Percentiles rank a stretch among this genome's conserved stretches.
phyloP scores from a whole-genome alignment of 2,888 invertebrate genomes.

The Apotomis capreana region DNA sequence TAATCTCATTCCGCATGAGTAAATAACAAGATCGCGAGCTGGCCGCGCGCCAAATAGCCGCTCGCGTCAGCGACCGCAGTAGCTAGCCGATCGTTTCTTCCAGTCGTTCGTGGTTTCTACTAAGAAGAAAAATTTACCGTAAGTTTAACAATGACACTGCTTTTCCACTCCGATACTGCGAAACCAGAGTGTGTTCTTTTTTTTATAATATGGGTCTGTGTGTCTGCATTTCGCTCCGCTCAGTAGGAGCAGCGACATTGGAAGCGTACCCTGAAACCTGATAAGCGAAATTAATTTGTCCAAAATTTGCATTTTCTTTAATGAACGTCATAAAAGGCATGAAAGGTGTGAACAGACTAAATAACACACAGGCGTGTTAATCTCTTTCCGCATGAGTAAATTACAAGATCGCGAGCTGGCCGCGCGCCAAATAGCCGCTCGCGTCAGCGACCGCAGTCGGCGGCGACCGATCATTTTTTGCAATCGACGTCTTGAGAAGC shows the following conservation, averaged over 20 bases:
- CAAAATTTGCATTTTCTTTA: too few relatives aligned
- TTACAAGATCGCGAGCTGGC: constrained; percentile 76
- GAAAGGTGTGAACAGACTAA: constrained; percentile 64
- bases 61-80: constrained; percentile 67
- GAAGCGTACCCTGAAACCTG: too few relatives aligned
- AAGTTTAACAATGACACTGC: too few relatives aligned
- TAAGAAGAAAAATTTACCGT: too few relatives aligned
- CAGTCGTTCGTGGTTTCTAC: too few relatives aligned
- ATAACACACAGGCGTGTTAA: constrained; percentile 72
- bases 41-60: constrained; percentile 71
- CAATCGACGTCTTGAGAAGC: constrained; percentile 54
- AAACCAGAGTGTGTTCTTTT: too few relatives aligned
- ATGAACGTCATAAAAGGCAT: too few relatives aligned
- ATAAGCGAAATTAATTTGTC: too few relatives aligned
- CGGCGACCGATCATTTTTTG: constrained; percentile 66
- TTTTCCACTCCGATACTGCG: too few relatives aligned
- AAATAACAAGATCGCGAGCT: constrained; percentile 74
- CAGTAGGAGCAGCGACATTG: too few relatives aligned
- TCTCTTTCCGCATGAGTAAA: constrained; percentile 72
- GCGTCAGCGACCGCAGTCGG: constrained; percentile 66
- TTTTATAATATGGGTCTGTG: too few relatives aligned
- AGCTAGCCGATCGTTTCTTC: constrained; percentile 67
- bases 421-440: constrained; percentile 68
- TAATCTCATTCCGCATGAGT: constrained; percentile 73
- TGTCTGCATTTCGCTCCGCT: too few relatives aligned